phyloP scores from a whole-genome alignment of 1,140 invertebrate genomes.

The Nymphalis io region DNA sequence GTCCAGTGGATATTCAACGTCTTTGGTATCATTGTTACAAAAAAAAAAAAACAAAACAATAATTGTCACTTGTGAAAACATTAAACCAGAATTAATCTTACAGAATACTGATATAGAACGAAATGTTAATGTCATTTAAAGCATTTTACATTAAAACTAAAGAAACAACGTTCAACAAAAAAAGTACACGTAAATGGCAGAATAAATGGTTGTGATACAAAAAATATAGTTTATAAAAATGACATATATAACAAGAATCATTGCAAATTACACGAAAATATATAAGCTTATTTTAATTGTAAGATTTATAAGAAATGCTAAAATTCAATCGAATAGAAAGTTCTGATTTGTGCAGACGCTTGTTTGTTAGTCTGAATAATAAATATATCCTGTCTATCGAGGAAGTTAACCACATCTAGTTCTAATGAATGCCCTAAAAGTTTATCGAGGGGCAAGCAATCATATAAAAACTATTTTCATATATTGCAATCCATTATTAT shows the following conservation, averaged over 20 bases:
- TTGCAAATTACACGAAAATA: slow-evolving; percentile 25
- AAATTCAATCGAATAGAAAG: slow-evolving; percentile 7
- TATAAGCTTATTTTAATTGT: slow-evolving; percentile 26
- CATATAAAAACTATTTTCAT: background rate
- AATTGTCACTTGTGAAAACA: slow-evolving; percentile 56
- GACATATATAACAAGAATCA: slow-evolving; percentile 37
- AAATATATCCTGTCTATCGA: slow-evolving; percentile 20
- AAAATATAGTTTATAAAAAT: slow-evolving; percentile 24
- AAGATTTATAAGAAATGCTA: slow-evolving; percentile 19
- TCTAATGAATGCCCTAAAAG: slow-evolving; percentile 14
- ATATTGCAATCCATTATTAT: background rate
- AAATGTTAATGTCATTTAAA: slow-evolving; percentile 75
- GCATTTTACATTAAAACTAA: slow-evolving; percentile 72
- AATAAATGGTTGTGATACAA: slow-evolving; percentile 54
- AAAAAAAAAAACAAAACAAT: slow-evolving; percentile 61
- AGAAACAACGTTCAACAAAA: slow-evolving; percentile 68
- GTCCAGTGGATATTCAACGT: slow-evolving; percentile 74
- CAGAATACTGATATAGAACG: slow-evolving; percentile 72
- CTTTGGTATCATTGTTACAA: slow-evolving; percentile 78
- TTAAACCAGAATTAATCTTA: slow-evolving; percentile 55
- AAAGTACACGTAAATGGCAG: slow-evolving; percentile 54
- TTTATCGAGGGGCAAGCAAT: background rate
- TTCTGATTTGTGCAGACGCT: slow-evolving; percentile 20
- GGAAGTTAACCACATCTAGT: background rate
- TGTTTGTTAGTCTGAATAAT: slow-evolving; percentile 18